Conservation (phyloP, 2,797 vertebrate species). For the Morelia viridis region DNA sequence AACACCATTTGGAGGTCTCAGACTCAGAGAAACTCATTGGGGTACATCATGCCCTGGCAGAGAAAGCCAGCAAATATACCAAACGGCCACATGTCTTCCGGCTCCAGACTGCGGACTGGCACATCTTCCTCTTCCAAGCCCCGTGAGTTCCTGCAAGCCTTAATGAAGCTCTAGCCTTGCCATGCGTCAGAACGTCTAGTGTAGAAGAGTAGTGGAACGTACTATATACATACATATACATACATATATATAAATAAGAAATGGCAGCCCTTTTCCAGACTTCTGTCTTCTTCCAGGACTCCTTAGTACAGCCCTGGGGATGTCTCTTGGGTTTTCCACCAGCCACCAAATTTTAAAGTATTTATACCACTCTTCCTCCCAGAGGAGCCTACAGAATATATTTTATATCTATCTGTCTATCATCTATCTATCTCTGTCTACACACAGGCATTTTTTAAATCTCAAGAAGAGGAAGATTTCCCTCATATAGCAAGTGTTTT, state of each 20-base stretch:
- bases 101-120: conserved; percentile 89
- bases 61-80: conserved; percentile 83
- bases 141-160: conserved; percentile 41
- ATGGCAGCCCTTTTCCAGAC: not conserved
- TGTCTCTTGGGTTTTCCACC: not conserved
- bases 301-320: not conserved
- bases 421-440: too few species aligned
- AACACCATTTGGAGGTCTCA: conserved; percentile 70
- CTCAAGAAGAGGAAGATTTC: conserved; percentile 17
- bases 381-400: not conserved
- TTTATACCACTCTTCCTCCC: not conserved
- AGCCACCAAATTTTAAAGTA: not conserved
- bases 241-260: not conserved
- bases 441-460: conserved; percentile 47
- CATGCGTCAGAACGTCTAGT: rapidly evolving
- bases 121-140: conserved; percentile 79
- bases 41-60: conserved; percentile 88
- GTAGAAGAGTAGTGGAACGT: not conserved
- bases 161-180: too few species aligned
- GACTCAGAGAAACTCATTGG: conserved; percentile 85
- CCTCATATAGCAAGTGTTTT: conserved; percentile 62
- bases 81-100: conserved; percentile 90
- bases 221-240: too few species aligned
- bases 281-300: not conserved
- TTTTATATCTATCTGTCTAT: too few species aligned